Conservation (phyloP, 2,113 vertebrate species). For the Pangasianodon gigas region DNA sequence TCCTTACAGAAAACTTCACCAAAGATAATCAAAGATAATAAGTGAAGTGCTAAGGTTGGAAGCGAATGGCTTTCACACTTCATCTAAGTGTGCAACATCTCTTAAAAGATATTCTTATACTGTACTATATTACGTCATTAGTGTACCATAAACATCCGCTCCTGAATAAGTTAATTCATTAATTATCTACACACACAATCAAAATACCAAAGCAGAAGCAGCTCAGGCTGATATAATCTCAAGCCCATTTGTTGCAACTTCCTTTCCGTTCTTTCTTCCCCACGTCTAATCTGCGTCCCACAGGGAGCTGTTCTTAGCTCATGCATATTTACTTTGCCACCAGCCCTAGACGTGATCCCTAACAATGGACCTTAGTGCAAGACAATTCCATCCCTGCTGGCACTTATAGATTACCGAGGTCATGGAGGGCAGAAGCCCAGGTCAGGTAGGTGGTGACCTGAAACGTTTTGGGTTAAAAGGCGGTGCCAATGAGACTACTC, state of each 20-base stretch:
- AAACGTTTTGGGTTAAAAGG: conserved; percentile 48
- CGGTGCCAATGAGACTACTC: conserved; percentile 25
- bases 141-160: not conserved
- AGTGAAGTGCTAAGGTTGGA: not conserved
- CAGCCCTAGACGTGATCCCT: conserved; percentile 73
- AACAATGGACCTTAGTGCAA: conserved; percentile 71
- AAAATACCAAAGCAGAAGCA: not conserved
- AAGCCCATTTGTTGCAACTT: conserved; percentile 39
- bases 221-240: conserved; percentile 66
- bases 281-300: conserved; percentile 67
- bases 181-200: not conserved
- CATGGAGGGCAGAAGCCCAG: conserved; percentile 64
- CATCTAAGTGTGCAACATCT: not conserved
- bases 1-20: not conserved
- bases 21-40: not conserved
- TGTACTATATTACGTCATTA: not conserved
- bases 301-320: conserved; percentile 71
- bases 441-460: conserved; percentile 65
- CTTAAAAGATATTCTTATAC: not conserved
- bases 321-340: conserved; percentile 76
- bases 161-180: not conserved
- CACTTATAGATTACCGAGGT: conserved; percentile 66
- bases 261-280: conserved; percentile 12
- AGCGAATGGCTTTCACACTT: not conserved
- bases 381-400: conserved; percentile 71